phyloP scores from a whole-genome alignment of 2,113 vertebrate species.

The Eira barbara region DNA sequence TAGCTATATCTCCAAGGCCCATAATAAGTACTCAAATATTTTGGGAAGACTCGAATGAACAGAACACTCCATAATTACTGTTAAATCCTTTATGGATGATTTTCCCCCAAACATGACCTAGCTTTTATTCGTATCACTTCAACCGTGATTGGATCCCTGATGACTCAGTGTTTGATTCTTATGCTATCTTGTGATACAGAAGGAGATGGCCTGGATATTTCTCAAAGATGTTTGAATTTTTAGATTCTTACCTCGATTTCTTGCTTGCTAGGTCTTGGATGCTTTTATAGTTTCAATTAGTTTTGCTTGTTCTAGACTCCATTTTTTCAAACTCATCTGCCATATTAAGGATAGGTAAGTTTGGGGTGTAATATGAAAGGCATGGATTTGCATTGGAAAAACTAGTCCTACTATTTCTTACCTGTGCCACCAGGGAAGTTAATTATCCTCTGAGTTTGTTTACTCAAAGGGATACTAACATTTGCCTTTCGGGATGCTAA shows the following conservation, averaged over 20 bases:
- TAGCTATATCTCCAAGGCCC: neutral
- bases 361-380: neutral
- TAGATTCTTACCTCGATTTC: neutral
- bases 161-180: neutral
- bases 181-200: neutral
- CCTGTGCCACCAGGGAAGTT: neutral
- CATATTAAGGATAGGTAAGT: neutral
- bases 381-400: conserved; percentile 21
- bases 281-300: neutral
- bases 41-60: conserved; percentile 10
- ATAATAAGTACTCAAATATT: neutral
- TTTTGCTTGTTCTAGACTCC: neutral
- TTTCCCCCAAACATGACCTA: neutral
- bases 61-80: neutral
- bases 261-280: neutral
- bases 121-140: neutral
- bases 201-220: neutral
- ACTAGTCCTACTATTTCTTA: conserved; percentile 32
- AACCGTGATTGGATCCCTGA: neutral
- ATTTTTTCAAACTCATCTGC: neutral
- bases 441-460: conserved; percentile 24
- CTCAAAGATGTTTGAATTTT: neutral
- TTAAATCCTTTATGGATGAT: neutral
- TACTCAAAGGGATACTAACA: conserved; percentile 21
- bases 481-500: conserved; percentile 35